Conservation (phyloP, 2,113 vertebrate genomes). For the Caloenas nicobarica region DNA sequence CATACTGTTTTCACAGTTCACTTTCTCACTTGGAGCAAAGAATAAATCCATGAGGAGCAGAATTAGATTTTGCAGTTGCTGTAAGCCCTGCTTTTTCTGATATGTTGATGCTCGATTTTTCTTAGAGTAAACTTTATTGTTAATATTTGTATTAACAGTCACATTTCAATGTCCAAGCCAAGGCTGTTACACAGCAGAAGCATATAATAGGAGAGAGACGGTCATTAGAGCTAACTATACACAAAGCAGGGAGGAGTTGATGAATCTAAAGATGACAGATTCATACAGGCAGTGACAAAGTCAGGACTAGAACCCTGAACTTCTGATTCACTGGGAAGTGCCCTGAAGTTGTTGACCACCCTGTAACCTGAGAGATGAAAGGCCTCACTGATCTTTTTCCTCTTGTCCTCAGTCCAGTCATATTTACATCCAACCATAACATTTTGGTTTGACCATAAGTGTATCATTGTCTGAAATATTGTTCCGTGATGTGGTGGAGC, state of each 20-base stretch:
- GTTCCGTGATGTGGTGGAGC: background rate
- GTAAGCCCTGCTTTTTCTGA: background rate
- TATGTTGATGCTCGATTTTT: background rate
- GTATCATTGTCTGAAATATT: background rate
- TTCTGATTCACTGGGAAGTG: background rate
- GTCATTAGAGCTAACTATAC: background rate
- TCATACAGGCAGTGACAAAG: background rate
- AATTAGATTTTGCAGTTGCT: background rate
- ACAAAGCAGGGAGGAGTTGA: background rate
- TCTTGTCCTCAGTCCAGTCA: background rate
- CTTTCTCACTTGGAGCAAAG: constrained; percentile 14
- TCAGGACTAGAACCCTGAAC: background rate
- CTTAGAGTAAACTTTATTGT: background rate
- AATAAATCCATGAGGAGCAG: background rate
- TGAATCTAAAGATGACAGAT: background rate
- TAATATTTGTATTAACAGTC: background rate
- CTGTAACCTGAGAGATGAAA: background rate
- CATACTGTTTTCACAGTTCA: background rate
- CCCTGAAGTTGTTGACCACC: background rate
- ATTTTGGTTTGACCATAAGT: background rate
- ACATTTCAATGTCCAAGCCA: background rate
- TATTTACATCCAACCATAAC: background rate
- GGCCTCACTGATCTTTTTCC: background rate
- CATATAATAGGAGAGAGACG: background rate
- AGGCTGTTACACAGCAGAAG: background rate